Percentiles rank a stretch among this genome's conserved stretches.
Evolutionary conservation across 2,113 vertebrate species (phyloP).

Genomic region (Zosterops borbonicus): DNA sequence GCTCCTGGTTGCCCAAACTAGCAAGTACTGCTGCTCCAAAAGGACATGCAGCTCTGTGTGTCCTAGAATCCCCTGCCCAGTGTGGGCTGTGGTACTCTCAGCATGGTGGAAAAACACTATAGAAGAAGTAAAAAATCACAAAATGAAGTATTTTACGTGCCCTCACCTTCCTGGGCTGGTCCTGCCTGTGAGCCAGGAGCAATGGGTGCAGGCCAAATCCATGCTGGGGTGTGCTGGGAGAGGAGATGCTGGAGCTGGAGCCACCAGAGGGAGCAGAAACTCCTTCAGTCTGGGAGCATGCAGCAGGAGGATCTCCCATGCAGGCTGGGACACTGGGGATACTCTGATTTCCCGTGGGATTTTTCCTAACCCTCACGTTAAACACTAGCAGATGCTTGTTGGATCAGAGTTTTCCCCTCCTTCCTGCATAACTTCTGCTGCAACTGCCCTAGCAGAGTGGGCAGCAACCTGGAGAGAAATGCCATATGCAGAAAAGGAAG

Average conservation of each 20-base stretch:
- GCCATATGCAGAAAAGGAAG: neutral
- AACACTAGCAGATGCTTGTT: neutral
- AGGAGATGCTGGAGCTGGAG: neutral
- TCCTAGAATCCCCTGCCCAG: neutral
- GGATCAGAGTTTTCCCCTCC: neutral
- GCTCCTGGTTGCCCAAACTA: neutral
- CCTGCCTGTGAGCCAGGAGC: neutral
- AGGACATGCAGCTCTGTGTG: neutral
- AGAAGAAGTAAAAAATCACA: neutral
- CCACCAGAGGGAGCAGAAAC: slow-evolving; percentile 64
- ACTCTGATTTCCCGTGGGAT: neutral
- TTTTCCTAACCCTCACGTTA: neutral
- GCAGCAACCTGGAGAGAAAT: neutral
- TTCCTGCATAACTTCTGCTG: neutral
- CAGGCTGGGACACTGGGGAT: neutral
- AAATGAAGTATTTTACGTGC: neutral
- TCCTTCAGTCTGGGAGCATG: neutral
- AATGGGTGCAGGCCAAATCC: neutral
- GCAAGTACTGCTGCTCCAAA: neutral
- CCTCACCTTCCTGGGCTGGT: neutral
- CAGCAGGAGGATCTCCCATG: neutral
- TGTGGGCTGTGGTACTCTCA: neutral
- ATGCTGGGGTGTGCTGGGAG: neutral
- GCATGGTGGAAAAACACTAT: neutral
- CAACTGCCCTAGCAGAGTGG: neutral